Base-by-base conservation (phyloP, 2,113 vertebrate genomes). In the Pseudopipra pipra region DNA sequence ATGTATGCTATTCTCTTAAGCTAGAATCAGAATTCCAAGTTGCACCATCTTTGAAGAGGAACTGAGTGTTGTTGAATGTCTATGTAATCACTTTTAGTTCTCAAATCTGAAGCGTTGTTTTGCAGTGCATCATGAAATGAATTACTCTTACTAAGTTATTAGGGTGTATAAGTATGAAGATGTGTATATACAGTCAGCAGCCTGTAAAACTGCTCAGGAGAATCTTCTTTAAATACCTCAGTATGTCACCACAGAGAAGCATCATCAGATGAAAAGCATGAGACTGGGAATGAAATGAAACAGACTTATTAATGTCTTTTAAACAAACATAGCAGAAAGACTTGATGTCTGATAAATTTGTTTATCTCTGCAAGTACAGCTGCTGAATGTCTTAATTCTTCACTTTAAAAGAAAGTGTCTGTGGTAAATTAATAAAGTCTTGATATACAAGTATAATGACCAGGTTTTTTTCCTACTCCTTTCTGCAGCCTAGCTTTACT, bases 391-490 rank as follows among this genome's bases (percentile, higher is more conserved):
- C 55, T 68, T 86, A 87, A 94, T 96, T 89, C 44, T 89, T 96
- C n/a, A 93, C 55, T 80, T 89, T 81, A 66, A 63, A 86, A n/a
- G 20, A 33, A 47, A 67, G 20, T 41, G 49, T 82, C 52, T 87
- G 22, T 41, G 44, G 44, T 82, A 95, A 93, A 96, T 91, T 96
- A 95, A 55, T 68, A 87, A 83, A 91, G 10, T 74, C 41, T 76
- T 77, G 41, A 95, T 95, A 95, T 35, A 76, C 61, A 91, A 85
- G 35, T 83, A 70, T 14, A 93, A 93, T 62, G 52, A 88, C 20
- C 28, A 89, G 19, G 1, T 2, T 41, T 30, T 54, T 85, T 91
- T 47, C 43, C 37, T 85, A 13, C 8, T 92, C 22, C 80, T 94
- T 95, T 90, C 20, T 92, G 47, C 56, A 94, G 33, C 21, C 89